Base-by-base conservation (phyloP, 2,888 invertebrate species). In the Branchipolynoe longqiensis region DNA sequence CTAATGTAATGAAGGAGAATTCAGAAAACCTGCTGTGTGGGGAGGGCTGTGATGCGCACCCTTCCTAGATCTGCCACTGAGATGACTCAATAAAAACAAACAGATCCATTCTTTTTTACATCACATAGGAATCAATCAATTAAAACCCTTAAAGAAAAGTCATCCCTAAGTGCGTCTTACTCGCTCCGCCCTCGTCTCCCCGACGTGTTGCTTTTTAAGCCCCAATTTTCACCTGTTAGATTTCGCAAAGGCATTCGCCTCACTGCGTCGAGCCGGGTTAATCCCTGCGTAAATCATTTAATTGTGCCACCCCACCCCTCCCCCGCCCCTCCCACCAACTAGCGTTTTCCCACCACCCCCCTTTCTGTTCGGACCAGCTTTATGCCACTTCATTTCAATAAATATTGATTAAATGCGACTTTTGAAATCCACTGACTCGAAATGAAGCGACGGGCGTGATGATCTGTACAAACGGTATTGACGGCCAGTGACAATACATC, bases 401-500 rank as follows among this genome's bases (percentile, higher is more conserved):
- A 69, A 69, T 69, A 69, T 69, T 38, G 69, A 69, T 69, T 38
- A 69, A 38, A 36, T 22, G 1, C 2, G 69, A 38, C 36, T 33
- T n/a, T 33, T 69, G 38, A 69, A 38, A 62, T 25, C 28, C 31
- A 31, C 62, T 62, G 28, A 14, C 31, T 31, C 31, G 62, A 62
- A 62, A 28, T n/a, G 62, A 62, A 38, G 38, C 69, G 69, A 69
- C n/a, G 36, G 33, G 22, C 18, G 36, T 36, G 69, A 69, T 3
- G 69, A 38, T 38, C 38, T 33, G 6, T 69, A 36, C 38, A 69
- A 69, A 38, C 12, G 69, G 14, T 69, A 36, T 69, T 69, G 69
- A 33, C 69, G 38, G 69, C n/a, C 12, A 69, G 18, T 36, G 69
- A 69, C 69, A 69, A 69, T 69, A 69, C 33, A 33, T 69, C 6